Evolutionary conservation across 2,797 vertebrate genomes (phyloP).

Genomic region (Platyrinchus mystaceus): DNA sequence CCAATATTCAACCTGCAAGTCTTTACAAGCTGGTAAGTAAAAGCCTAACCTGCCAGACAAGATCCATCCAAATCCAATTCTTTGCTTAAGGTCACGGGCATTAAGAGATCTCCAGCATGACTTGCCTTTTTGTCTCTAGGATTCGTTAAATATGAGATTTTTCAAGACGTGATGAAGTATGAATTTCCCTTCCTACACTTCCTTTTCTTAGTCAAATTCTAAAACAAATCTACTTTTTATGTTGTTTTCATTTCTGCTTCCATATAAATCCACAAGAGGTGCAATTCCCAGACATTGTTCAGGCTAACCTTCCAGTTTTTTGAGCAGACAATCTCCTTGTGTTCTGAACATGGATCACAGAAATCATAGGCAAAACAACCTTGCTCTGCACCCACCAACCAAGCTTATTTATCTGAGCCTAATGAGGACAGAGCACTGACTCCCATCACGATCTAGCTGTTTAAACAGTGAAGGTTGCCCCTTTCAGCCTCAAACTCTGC

Average conservation of each 20-base stretch:
- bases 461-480: neutral
- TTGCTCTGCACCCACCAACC: neutral
- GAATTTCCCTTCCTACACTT: neutral
- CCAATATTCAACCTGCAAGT: neutral
- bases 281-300: neutral
- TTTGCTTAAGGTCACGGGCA: neutral
- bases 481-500: neutral
- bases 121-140: neutral
- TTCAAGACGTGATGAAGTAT: neutral
- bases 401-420: neutral
- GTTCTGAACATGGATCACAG: neutral
- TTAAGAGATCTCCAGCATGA: neutral
- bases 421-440: neutral
- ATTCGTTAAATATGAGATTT: neutral
- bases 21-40: neutral
- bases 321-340: neutral
- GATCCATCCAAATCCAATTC: slow-evolving; percentile 28
- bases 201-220: neutral
- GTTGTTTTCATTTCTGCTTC: neutral
- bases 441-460: neutral
- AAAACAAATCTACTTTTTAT: neutral
- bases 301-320: neutral
- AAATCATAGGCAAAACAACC: neutral
- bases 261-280: neutral
- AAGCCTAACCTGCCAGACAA: neutral